These are phyloP conservation scores for Poecilia gillii DNA, from an alignment of 2,797 vertebrate species.

Conservation along the genomic window DNA sequence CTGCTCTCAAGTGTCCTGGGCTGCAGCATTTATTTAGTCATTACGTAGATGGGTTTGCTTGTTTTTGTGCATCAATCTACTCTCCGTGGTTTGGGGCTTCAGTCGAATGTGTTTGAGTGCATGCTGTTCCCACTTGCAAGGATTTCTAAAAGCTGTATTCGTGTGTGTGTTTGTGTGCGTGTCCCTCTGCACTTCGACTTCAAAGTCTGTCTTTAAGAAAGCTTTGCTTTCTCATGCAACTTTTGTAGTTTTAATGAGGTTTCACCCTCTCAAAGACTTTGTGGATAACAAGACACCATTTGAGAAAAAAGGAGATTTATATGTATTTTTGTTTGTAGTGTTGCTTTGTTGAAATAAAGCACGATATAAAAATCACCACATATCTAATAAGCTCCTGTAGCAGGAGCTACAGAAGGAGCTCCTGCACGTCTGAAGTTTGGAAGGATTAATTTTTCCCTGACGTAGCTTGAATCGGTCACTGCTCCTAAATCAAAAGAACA, in stretches of 20 bases:
- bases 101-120: constrained; percentile 31
- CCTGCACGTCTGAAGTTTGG: constrained; percentile 7
- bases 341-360: constrained; percentile 23
- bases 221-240: constrained; percentile 60
- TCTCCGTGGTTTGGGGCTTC: constrained; percentile 27
- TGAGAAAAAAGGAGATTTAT: constrained; percentile 40
- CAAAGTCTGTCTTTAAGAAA: constrained; percentile 69
- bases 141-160: constrained; percentile 26
- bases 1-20: constrained; percentile 53
- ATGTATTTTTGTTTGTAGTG: constrained; percentile 37
- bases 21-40: constrained; percentile 58
- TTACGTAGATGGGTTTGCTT: constrained; percentile 54
- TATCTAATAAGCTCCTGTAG: not conserved
- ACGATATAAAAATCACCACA: constrained; percentile 20
- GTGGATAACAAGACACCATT: constrained; percentile 61
- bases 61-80: constrained; percentile 40
- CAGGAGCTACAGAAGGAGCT: too few relatives aligned
- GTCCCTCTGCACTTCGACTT: constrained; percentile 54
- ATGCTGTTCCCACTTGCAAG: constrained; percentile 46
- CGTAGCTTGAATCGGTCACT: constrained; percentile 9
- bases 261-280: constrained; percentile 62
- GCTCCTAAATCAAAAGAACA: constrained; percentile 16
- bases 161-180: not conserved
- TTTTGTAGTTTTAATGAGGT: constrained; percentile 67
- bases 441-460: constrained; percentile 18